phyloP scores from a whole-genome alignment of 2,888 invertebrate species.

The Drosophila setosimentum region DNA sequence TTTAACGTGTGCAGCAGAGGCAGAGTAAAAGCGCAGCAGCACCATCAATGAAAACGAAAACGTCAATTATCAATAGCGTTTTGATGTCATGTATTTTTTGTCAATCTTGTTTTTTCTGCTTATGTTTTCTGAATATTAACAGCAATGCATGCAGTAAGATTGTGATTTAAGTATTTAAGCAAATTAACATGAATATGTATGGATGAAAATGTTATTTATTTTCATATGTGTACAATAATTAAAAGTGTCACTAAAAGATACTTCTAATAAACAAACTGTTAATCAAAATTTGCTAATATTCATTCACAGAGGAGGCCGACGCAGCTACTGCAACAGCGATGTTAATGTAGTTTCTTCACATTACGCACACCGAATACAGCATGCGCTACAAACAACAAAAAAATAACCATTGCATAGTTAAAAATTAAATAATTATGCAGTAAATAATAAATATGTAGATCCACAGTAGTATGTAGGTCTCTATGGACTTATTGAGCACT shows the following conservation, averaged over 20 bases:
- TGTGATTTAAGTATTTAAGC: neutral
- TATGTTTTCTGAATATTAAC: slow-evolving; percentile 18
- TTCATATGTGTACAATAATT: slow-evolving; percentile 1
- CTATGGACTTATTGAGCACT: neutral
- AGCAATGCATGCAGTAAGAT: neutral
- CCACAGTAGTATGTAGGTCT: neutral
- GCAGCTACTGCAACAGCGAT: slow-evolving; percentile 9
- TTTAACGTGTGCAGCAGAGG: slow-evolving; percentile 13
- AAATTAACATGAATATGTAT: neutral
- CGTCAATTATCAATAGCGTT: neutral
- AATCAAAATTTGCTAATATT: slow-evolving; percentile 21
- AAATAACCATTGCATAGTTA: neutral
- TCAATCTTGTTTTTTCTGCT: neutral
- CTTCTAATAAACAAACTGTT: slow-evolving; percentile 3
- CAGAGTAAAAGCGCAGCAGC: slow-evolving; percentile 35
- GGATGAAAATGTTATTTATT: neutral
- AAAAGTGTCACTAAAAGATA: neutral
- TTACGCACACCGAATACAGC: slow-evolving; percentile 15
- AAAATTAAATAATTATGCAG: neutral
- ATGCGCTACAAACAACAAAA: slow-evolving; percentile 21
- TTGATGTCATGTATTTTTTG: slow-evolving; percentile 3
- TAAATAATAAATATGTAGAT: neutral
- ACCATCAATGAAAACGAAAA: slow-evolving; percentile 53
- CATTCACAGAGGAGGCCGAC: slow-evolving; percentile 11
- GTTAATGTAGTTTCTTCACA: neutral